phyloP scores from a whole-genome alignment of 2,797 vertebrate species.

The Ficedula albicollis region DNA sequence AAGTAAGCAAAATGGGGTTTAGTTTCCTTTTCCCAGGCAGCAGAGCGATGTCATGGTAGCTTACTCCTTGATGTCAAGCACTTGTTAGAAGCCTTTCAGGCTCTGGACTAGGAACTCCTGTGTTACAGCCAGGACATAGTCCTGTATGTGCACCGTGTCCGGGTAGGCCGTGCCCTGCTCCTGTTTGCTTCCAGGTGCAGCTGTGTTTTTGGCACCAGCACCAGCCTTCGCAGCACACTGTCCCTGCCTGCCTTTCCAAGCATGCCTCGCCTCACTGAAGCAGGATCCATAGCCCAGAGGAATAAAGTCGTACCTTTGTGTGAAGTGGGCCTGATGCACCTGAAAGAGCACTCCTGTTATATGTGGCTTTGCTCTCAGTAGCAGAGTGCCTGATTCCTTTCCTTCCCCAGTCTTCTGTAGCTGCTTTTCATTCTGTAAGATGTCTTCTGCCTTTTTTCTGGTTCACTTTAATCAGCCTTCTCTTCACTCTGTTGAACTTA shows the following conservation, averaged over 20 bases:
- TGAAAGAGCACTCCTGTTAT: background rate
- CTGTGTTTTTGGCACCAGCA: background rate
- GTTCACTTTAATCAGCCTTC: background rate
- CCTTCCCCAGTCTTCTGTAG: background rate
- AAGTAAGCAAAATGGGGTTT: background rate
- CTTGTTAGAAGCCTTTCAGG: background rate
- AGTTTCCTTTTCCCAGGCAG: background rate
- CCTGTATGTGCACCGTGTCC: background rate
- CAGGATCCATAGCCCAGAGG: background rate
- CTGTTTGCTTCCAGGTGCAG: background rate
- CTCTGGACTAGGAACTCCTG: background rate
- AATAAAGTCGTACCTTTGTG: background rate
- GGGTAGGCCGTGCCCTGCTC: background rate
- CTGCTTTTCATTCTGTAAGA: background rate
- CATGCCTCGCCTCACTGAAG: background rate
- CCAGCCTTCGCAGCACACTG: background rate
- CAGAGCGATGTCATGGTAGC: background rate
- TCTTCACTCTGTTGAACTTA: background rate
- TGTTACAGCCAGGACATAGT: fast-evolving
- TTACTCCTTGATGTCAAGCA: background rate
- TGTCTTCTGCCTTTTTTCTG: background rate
- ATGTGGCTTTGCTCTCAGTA: background rate
- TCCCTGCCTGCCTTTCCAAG: background rate
- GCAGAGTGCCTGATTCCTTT: background rate
- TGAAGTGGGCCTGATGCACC: background rate